Evolutionary conservation across 2,797 vertebrate genomes (phyloP).

Genomic region (Taenioides sp.): DNA sequence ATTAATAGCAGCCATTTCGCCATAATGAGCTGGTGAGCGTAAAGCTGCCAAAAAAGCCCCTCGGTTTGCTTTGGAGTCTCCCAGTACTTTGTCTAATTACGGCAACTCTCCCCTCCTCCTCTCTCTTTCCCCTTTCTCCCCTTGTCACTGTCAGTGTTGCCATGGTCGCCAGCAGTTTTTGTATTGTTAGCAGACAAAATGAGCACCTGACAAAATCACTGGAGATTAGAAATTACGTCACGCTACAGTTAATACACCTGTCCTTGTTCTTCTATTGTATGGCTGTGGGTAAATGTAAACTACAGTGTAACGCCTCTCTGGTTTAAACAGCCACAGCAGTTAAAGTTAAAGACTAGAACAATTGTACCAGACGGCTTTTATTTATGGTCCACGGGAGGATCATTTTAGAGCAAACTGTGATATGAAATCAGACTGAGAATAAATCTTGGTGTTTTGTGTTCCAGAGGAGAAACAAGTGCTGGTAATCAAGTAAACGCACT

Average conservation of each 20-base stretch:
- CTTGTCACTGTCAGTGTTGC: conserved; percentile 31
- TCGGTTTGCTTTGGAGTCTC: conserved; percentile 63
- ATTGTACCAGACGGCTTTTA: conserved; percentile 8
- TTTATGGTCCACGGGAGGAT: background rate
- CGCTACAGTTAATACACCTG: conserved; percentile 21
- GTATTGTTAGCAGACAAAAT: conserved; percentile 52
- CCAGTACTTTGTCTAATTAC: conserved; percentile 70
- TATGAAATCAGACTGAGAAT: conserved; percentile 5
- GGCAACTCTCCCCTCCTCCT: conserved; percentile 27
- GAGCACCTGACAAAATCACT: conserved; percentile 34
- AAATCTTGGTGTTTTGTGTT: conserved; percentile 5
- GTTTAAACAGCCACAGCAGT: conserved; percentile 14
- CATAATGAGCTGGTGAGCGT: conserved; percentile 74
- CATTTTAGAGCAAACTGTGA: conserved; percentile 1
- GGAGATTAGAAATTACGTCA: conserved; percentile 22
- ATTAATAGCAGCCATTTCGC: conserved; percentile 74
- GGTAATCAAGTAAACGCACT: background rate
- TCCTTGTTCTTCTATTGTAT: background rate
- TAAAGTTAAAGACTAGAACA: conserved; percentile 18
- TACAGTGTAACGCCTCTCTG: background rate
- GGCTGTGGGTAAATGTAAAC: conserved; percentile 19
- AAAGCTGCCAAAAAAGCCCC: conserved; percentile 64
- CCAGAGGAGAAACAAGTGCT: background rate
- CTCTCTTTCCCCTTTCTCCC: conserved; percentile 17
- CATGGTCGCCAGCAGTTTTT: conserved; percentile 39